Conservation (phyloP, 2,888 invertebrate species). For the Tyria jacobaeae region DNA sequence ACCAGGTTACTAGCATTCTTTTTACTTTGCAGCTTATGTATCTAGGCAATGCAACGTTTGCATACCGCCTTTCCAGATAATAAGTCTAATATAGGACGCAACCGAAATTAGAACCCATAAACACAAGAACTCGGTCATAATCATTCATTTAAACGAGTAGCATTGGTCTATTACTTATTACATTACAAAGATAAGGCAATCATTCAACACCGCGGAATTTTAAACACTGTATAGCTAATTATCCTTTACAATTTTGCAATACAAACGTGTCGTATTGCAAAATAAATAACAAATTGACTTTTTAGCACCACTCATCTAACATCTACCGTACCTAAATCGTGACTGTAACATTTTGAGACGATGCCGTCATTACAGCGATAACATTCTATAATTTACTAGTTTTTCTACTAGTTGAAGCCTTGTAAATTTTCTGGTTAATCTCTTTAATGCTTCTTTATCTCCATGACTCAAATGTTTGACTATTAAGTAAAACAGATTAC, state of each 20-base stretch:
- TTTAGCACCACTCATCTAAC: neutral
- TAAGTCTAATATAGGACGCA: no score
- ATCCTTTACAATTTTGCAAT: neutral
- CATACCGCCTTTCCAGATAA: neutral
- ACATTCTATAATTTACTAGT: conserved; percentile 12
- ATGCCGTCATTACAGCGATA: conserved; percentile 10
- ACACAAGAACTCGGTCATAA: no score
- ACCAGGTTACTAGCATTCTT: neutral
- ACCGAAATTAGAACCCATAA: no score
- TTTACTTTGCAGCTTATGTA: neutral
- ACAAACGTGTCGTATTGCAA: no score
- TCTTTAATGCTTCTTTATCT: conserved; percentile 33
- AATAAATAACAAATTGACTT: neutral
- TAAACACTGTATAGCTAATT: neutral
- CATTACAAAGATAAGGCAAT: neutral
- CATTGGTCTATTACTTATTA: neutral
- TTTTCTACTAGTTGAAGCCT: conserved; percentile 11
- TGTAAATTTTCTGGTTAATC: conserved; percentile 20
- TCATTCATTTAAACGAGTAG: neutral
- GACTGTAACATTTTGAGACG: neutral
- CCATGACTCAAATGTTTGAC: conserved; percentile 37
- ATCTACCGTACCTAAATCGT: neutral
- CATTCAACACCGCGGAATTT: neutral
- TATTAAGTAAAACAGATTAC: conserved; percentile 41
- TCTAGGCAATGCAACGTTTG: no score